Conservation (phyloP, 2,797 vertebrate species). For the Alcedo quadribrachys region DNA sequence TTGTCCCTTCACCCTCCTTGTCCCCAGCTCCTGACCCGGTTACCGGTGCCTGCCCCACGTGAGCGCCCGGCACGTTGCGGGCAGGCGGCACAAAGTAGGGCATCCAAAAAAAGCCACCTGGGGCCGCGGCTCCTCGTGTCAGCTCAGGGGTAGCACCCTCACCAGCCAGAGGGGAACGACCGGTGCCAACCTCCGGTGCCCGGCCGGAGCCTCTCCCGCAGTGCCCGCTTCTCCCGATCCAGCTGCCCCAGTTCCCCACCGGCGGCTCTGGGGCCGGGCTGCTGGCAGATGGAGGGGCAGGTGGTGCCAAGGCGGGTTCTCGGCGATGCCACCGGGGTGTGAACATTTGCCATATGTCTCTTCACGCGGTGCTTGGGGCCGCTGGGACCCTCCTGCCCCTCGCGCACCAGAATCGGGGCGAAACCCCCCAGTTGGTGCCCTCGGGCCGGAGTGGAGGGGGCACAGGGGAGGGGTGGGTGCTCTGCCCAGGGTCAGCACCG, state of each 20-base stretch:
- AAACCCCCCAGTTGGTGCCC: accelerated
- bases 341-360: neutral
- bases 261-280: neutral
- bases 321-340: accelerated
- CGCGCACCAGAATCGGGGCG: no score
- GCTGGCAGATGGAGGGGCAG: neutral
- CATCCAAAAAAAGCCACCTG: neutral
- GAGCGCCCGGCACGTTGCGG: no score
- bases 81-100: neutral
- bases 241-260: neutral
- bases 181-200: neutral
- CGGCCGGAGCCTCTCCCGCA: neutral
- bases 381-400: accelerated
- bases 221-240: neutral
- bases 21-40: no score
- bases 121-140: neutral
- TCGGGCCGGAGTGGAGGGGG: accelerated
- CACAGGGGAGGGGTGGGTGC: neutral
- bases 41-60: no score
- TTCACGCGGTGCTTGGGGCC: accelerated
- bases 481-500: neutral
- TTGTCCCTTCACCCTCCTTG: no score
- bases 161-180: neutral
- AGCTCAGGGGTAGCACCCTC: neutral
- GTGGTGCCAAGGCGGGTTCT: neutral